Conservation (phyloP, 1,140 invertebrate species). For the Hyles vespertilio region DNA sequence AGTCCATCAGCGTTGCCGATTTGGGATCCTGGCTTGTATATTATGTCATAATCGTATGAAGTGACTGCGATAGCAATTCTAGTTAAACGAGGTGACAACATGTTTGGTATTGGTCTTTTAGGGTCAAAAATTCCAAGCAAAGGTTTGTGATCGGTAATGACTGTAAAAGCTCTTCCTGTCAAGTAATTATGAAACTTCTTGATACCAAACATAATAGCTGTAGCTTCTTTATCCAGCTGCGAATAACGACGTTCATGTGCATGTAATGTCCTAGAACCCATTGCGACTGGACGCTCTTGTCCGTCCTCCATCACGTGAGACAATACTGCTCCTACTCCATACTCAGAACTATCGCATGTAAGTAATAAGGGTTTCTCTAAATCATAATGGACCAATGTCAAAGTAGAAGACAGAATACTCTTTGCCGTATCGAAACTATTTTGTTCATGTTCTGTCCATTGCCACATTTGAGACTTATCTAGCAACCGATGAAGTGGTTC, state of each 20-base stretch:
- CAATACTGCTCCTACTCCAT: slow-evolving; percentile 65
- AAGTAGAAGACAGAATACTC: neutral
- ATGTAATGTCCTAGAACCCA: slow-evolving; percentile 47
- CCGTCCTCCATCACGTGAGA: slow-evolving; percentile 33
- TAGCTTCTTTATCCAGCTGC: slow-evolving; percentile 53
- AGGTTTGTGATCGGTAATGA: slow-evolving; percentile 66
- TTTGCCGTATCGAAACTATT: neutral
- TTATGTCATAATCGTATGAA: slow-evolving; percentile 2
- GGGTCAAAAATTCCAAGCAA: slow-evolving; percentile 59
- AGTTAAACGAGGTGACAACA: slow-evolving; percentile 36
- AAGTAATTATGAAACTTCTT: slow-evolving; percentile 59
- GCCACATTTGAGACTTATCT: slow-evolving; percentile 6
- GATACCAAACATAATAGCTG: slow-evolving; percentile 41
- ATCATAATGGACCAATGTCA: slow-evolving; percentile 46
- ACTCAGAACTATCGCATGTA: slow-evolving; percentile 61
- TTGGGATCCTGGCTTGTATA: slow-evolving; percentile 32
- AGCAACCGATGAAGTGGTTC: slow-evolving; percentile 4
- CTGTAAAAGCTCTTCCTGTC: slow-evolving; percentile 21
- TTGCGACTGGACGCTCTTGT: slow-evolving; percentile 61
- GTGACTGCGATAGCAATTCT: slow-evolving; percentile 21
- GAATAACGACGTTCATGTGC: slow-evolving; percentile 30
- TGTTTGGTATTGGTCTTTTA: slow-evolving; percentile 38
- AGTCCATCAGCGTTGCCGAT: slow-evolving; percentile 38
- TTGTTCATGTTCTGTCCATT: slow-evolving; percentile 6
- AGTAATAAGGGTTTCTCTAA: slow-evolving; percentile 22